A percentile compares a stretch with the other conserved stretches of the same genome.
Evolutionary conservation across 2,113 vertebrate genomes (phyloP).

Genomic region (Cyprinodon brontotheroides): DNA sequence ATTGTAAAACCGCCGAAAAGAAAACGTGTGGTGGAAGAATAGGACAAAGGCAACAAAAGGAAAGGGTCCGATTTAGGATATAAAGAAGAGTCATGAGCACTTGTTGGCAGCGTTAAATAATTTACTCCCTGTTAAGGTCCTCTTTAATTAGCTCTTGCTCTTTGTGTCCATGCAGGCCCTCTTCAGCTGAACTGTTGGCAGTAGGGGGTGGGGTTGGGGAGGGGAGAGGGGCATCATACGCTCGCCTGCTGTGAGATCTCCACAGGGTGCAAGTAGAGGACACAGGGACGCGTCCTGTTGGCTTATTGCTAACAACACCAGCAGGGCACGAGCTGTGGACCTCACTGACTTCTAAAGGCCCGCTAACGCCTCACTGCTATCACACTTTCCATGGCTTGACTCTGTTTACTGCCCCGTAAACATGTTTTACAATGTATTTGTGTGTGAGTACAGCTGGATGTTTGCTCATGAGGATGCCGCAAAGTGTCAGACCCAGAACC

Average conservation of each 20-base stretch:
- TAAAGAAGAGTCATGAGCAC: constrained; percentile 57
- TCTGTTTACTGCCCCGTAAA: constrained; percentile 6
- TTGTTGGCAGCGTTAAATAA: constrained; percentile 81
- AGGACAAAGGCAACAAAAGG: constrained; percentile 35
- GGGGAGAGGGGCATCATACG: constrained; percentile 39
- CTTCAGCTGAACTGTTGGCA: not conserved
- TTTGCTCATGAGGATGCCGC: not conserved
- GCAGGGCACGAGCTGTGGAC: constrained; percentile 36
- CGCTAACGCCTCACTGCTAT: constrained; percentile 19
- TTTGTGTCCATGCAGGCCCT: constrained; percentile 75
- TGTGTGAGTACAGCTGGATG: not conserved
- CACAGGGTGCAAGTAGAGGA: constrained; percentile 59
- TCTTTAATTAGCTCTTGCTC: constrained; percentile 86
- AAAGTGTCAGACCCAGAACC: not conserved
- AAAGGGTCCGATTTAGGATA: constrained; percentile 44
- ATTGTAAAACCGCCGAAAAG: constrained; percentile 37
- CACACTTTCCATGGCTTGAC: constrained; percentile 18
- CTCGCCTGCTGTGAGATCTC: constrained; percentile 52
- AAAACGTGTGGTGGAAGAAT: constrained; percentile 14
- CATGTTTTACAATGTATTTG: not conserved
- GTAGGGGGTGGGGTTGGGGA: not conserved
- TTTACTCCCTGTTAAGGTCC: constrained; percentile 82
- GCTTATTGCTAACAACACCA: constrained; percentile 48
- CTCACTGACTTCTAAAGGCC: constrained; percentile 10
- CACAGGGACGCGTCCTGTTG: constrained; percentile 40